A percentile compares a stretch with the other conserved stretches of the same genome.
Evolutionary conservation across 2,113 vertebrate genomes (phyloP).

Genomic region (Melanocharis versteri): DNA sequence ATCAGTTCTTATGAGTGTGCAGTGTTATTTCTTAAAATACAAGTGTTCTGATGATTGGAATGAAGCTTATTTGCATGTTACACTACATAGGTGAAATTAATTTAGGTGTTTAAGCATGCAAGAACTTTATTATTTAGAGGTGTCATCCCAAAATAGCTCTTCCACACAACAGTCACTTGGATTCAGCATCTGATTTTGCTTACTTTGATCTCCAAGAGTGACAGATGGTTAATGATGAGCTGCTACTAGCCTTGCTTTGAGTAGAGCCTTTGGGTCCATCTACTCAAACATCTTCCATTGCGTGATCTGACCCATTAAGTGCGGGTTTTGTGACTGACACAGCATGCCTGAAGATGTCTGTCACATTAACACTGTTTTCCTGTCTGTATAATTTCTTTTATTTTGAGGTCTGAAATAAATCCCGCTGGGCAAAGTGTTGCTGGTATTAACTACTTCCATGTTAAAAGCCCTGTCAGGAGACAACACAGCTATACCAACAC

Average conservation of each 20-base stretch:
- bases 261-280: rapidly evolving
- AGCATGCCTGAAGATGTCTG: background rate
- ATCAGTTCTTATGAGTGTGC: background rate
- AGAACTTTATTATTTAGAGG: background rate
- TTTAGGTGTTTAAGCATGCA: background rate
- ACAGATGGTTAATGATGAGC: background rate
- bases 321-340: background rate
- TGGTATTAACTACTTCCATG: background rate
- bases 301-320: rapidly evolving
- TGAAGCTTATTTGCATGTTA: background rate
- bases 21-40: background rate
- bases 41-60: background rate
- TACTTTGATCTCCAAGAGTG: background rate
- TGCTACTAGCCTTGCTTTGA: background rate
- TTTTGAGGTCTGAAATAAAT: background rate
- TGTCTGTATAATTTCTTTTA: background rate
- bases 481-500: background rate
- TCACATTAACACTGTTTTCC: background rate
- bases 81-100: background rate
- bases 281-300: background rate
- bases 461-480: background rate
- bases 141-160: background rate
- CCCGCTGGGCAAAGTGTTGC: background rate
- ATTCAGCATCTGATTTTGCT: background rate
- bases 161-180: background rate